phyloP scores from a whole-genome alignment of 1,140 invertebrate species.

The Drosophila setifemur region DNA sequence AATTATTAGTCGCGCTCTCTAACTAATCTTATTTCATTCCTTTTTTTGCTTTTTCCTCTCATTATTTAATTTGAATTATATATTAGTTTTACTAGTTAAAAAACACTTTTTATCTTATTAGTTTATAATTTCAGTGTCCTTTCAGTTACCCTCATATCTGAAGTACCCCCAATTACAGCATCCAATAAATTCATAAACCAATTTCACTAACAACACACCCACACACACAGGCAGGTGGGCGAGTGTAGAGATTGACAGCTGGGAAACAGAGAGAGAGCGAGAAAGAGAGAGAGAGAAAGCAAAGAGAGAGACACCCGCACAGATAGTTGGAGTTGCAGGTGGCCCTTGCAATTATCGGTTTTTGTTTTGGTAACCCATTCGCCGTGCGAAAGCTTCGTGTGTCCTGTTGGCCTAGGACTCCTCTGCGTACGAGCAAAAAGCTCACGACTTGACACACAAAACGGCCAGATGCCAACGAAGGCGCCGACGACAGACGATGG shows the following conservation, averaged over 20 bases:
- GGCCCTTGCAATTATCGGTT: constrained; percentile 74
- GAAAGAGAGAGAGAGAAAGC: background rate
- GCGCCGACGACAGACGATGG: constrained; percentile 32
- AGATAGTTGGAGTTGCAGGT: constrained; percentile 42
- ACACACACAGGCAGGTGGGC: constrained; percentile 47
- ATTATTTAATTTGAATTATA: no score
- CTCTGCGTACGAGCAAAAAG: constrained; percentile 48
- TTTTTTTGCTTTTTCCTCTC: no score
- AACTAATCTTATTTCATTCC: no score
- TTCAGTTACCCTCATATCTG: no score
- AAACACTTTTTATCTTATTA: no score
- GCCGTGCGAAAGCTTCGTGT: constrained; percentile 54
- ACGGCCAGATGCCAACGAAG: constrained; percentile 2
- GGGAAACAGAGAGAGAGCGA: constrained; percentile 5
- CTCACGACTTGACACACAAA: constrained; percentile 55
- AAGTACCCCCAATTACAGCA: constrained; percentile 4
- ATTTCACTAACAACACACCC: background rate
- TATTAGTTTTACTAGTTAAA: no score
- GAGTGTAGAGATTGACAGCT: constrained; percentile 57
- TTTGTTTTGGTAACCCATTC: constrained; percentile 72
- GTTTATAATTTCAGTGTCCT: no score
- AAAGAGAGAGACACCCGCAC: background rate
- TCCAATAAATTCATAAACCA: background rate
- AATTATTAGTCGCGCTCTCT: no score
- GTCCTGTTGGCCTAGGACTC: constrained; percentile 73